These are phyloP conservation scores for Nebria brevicollis DNA, from an alignment of 2,888 invertebrate species.

Conservation along the genomic window DNA sequence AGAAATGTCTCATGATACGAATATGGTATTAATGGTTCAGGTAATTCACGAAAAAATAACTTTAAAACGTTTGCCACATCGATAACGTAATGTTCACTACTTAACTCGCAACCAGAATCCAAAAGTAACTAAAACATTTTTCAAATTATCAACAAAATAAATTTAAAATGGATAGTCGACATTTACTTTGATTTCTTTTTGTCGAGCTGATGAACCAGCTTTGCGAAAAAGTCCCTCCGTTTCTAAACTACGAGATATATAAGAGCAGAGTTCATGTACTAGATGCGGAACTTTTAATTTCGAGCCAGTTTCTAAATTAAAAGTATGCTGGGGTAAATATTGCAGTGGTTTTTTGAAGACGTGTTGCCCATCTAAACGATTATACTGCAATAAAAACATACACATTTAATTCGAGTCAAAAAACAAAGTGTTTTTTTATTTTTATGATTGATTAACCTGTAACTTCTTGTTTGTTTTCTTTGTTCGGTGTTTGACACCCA, in stretches of 20 bases:
- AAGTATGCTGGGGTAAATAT: conserved; percentile 66
- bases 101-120: conserved; percentile 77
- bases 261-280: conserved; percentile 76
- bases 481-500: conserved; percentile 76
- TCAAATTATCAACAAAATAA: too few species aligned
- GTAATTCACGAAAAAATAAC: conserved; percentile 84
- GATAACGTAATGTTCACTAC: conserved; percentile 78
- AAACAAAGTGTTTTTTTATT: neutral
- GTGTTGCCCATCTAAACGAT: conserved; percentile 56
- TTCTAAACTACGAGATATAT: conserved; percentile 73
- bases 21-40: conserved; percentile 83
- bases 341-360: conserved; percentile 68
- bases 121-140: conserved; percentile 68
- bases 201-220: conserved; percentile 84
- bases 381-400: conserved; percentile 52
- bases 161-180: too few species aligned
- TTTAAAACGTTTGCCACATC: conserved; percentile 90
- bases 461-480: conserved; percentile 72
- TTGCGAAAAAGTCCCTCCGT: conserved; percentile 90
- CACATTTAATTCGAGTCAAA: conserved; percentile 10
- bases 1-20: conserved; percentile 81
- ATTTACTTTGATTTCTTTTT: conserved; percentile 81
- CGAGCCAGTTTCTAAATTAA: conserved; percentile 74
- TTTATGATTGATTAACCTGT: conserved; percentile 56
- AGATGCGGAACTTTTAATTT: conserved; percentile 78